phyloP scores from a whole-genome alignment of 2,113 vertebrate genomes.

The Stomatorhinus ivindoensis region DNA sequence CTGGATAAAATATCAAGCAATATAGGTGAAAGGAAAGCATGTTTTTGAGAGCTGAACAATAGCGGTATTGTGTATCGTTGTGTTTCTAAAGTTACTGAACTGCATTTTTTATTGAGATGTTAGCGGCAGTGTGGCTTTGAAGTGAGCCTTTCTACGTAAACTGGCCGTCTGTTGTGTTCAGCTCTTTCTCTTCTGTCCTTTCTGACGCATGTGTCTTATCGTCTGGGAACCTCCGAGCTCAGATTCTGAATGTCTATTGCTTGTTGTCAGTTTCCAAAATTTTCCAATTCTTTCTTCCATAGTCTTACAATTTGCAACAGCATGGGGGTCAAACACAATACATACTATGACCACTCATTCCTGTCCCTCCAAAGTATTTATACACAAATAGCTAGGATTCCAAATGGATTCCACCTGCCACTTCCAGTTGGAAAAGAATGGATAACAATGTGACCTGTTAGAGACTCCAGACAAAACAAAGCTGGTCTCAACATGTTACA shows the following conservation, averaged over 20 bases:
- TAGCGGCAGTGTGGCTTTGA: neutral
- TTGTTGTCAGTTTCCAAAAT: neutral
- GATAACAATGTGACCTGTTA: neutral
- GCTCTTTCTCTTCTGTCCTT: neutral
- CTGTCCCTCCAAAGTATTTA: neutral
- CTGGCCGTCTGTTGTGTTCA: neutral
- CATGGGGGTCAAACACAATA: neutral
- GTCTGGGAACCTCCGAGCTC: neutral
- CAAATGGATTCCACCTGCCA: neutral
- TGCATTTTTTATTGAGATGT: neutral
- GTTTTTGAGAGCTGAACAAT: constrained; percentile 9
- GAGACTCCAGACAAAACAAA: neutral
- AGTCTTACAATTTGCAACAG: neutral
- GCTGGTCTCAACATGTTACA: neutral
- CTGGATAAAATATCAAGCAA: constrained; percentile 7
- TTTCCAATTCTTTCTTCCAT: neutral
- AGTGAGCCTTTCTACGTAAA: neutral
- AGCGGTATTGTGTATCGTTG: neutral
- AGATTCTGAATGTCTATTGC: neutral
- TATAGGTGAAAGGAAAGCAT: constrained; percentile 9
- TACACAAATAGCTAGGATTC: constrained; percentile 2
- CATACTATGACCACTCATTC: neutral
- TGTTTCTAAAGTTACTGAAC: constrained; percentile 1
- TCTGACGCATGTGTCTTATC: neutral
- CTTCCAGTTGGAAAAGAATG: neutral